Base-by-base conservation (phyloP, 1,140 invertebrate genomes). In the Wasmannia auropunctata region DNA sequence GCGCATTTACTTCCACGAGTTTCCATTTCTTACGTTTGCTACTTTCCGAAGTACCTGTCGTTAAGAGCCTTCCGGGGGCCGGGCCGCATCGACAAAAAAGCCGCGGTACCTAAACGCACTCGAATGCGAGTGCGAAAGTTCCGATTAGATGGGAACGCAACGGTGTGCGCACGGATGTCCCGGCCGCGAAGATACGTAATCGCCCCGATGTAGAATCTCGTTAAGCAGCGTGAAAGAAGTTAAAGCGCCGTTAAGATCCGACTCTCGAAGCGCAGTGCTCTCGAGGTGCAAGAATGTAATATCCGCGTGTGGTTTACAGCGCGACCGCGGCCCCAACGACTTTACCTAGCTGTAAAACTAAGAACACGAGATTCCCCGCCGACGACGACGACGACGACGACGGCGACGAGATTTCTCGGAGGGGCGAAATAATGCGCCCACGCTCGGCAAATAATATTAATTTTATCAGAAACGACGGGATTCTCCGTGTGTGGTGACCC, bases 311-410 rank as follows among this genome's bases (percentile, higher is more conserved):
- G 72, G 72, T 89, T 89, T 87, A 86, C 54, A 79, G 56, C 63
- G 40, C 31, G 70, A 72, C 85, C 43, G 65, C 8, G n/a, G n/a
- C n/a, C n/a, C n/a, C 88, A 87, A 90, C 65, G 79, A 90, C 72
- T n/a, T n/a, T 10, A 25, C 19, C n/a, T 25, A 65, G 60, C 51
- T 79, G 72, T 90, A 90, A 90, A 90, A 63, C 79, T 49, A 46
- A 88, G 72, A 70, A 49, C 37, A 40, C 37, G 76, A 86, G 83
- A 88, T 81, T 89, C 77, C 62, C 54, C 40, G 54, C 43, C 31
- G 16, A n/a, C n/a, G n/a, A n/a, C n/a, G n/a, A n/a, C n/a, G n/a
- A n/a, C n/a, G n/a, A n/a, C n/a, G n/a, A n/a, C n/a, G n/a, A n/a
- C n/a, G n/a, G n/a, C n/a, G n/a, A n/a, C n/a, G n/a, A n/a, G n/a